phyloP scores from a whole-genome alignment of 2,888 invertebrate species.

The Sesia apiformis region DNA sequence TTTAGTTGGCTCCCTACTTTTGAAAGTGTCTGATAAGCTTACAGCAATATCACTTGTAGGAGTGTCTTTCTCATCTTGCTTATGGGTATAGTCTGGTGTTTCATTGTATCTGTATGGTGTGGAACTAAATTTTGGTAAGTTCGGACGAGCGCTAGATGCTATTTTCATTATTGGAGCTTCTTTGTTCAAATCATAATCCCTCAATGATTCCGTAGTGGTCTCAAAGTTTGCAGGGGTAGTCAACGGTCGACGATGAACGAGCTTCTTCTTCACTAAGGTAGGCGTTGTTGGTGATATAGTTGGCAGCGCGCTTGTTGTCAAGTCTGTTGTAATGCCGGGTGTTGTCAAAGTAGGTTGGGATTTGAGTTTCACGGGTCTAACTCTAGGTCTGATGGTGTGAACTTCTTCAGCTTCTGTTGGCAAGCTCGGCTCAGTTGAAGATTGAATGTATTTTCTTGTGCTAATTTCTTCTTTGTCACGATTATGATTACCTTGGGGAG shows the following conservation, averaged over 20 bases:
- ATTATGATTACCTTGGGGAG: conserved; percentile 38
- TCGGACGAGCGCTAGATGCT: conserved; percentile 36
- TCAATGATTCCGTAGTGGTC: conserved; percentile 41
- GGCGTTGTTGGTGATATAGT: conserved; percentile 61
- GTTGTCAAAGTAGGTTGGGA: conserved; percentile 51
- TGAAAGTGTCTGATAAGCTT: conserved; percentile 41
- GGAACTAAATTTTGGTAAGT: conserved; percentile 31
- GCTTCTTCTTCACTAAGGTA: conserved; percentile 54
- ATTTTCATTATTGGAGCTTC: conserved; percentile 72
- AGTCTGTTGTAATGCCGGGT: conserved; percentile 54
- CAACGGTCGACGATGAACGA: conserved; percentile 43
- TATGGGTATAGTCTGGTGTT: conserved; percentile 59
- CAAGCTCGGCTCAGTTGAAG: conserved; percentile 33
- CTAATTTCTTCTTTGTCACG: conserved; percentile 41
- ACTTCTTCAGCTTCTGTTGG: conserved; percentile 42
- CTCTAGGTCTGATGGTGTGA: conserved; percentile 50
- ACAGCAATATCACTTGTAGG: conserved; percentile 67
- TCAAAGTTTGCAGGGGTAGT: conserved; percentile 44
- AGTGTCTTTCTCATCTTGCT: conserved; percentile 70
- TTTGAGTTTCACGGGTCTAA: conserved; percentile 40
- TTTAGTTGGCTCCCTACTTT: conserved; percentile 30
- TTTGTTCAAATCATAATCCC: conserved; percentile 38
- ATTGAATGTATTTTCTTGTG: conserved; percentile 21
- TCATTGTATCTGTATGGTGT: conserved; percentile 38
- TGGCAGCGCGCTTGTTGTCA: conserved; percentile 62